A percentile compares a stretch with the other conserved stretches of the same genome.
Conservation (phyloP, 2,888 invertebrate genomes). For the Carterocephalus palaemon region DNA sequence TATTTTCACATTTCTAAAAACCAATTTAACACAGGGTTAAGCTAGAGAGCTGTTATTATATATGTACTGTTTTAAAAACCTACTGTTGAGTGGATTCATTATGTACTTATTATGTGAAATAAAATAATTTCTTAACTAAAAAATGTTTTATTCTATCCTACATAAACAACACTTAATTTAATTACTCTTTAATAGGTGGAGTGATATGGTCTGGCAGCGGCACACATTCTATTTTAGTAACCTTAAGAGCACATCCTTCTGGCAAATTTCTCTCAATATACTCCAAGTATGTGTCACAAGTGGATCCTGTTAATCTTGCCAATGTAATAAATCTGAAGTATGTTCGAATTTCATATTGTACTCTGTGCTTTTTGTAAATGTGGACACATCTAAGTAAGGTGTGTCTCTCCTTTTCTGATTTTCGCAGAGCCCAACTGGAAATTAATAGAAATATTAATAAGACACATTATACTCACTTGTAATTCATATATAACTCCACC, state of each 20-base stretch:
- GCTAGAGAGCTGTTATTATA: too few species aligned
- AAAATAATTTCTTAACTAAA: conserved; percentile 9
- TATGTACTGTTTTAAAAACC: too few species aligned
- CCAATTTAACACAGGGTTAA: too few species aligned
- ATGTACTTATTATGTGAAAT: conserved; percentile 2
- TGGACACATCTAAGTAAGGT: conserved; percentile 93
- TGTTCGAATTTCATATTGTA: conserved; percentile 97
- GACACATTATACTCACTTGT: too few species aligned
- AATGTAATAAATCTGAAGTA: conserved; percentile 92
- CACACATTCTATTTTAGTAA: conserved; percentile 85
- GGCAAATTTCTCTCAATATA: conserved; percentile 98
- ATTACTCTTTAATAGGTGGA: conserved; percentile 54
- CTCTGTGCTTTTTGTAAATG: conserved; percentile 94
- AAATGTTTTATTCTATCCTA: conserved; percentile 30
- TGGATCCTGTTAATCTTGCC: conserved; percentile 93
- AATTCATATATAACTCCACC: neutral
- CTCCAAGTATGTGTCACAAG: conserved; percentile 96
- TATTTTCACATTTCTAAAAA: too few species aligned
- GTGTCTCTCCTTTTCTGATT: conserved; percentile 85
- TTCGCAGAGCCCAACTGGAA: conserved; percentile 85
- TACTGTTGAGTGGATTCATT: too few species aligned
- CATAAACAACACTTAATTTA: conserved; percentile 9
- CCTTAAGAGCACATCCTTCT: conserved; percentile 97
- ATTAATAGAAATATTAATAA: conserved; percentile 22
- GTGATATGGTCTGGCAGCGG: conserved; percentile 76